Evolutionary conservation across 2,888 invertebrate species (phyloP).

Genomic region (Sinohyriopsis cumingii): DNA sequence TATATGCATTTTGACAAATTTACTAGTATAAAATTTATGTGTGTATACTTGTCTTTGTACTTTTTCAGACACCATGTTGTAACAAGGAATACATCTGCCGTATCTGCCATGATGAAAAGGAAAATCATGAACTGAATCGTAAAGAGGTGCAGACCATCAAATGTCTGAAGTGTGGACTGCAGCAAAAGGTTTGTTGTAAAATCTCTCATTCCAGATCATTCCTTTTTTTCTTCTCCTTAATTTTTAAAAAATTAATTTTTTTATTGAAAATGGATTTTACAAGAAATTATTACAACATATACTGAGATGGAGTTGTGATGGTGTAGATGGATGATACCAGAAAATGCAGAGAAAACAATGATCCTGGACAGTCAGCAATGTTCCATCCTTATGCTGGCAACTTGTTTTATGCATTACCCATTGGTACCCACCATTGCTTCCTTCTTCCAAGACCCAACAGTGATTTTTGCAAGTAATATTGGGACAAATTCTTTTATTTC

Average conservation of each 20-base stretch:
- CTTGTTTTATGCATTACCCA: too few species aligned
- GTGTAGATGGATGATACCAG: too few species aligned
- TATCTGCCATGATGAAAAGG: slow-evolving; percentile 91
- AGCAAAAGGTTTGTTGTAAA: slow-evolving; percentile 75
- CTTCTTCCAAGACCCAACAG: too few species aligned
- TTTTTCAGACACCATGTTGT: slow-evolving; percentile 88
- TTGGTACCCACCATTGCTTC: too few species aligned
- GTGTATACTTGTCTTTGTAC: slow-evolving; percentile 6
- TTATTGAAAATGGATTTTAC: too few species aligned
- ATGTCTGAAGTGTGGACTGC: slow-evolving; percentile 85
- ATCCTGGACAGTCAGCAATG: too few species aligned
- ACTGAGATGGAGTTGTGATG: too few species aligned
- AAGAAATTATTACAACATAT: too few species aligned
- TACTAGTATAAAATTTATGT: not conserved
- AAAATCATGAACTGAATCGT: slow-evolving; percentile 87
- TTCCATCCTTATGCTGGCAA: too few species aligned
- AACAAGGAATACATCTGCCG: slow-evolving; percentile 90
- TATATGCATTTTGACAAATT: not conserved
- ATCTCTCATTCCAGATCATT: not conserved
- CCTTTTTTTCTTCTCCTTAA: not conserved
- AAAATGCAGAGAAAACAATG: too few species aligned
- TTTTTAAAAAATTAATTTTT: not conserved
- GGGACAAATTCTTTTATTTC: too few species aligned
- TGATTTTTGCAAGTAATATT: too few species aligned
- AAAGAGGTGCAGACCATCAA: slow-evolving; percentile 87